Conservation (phyloP, 1,140 invertebrate genomes). For the Anastrepha obliqua region DNA sequence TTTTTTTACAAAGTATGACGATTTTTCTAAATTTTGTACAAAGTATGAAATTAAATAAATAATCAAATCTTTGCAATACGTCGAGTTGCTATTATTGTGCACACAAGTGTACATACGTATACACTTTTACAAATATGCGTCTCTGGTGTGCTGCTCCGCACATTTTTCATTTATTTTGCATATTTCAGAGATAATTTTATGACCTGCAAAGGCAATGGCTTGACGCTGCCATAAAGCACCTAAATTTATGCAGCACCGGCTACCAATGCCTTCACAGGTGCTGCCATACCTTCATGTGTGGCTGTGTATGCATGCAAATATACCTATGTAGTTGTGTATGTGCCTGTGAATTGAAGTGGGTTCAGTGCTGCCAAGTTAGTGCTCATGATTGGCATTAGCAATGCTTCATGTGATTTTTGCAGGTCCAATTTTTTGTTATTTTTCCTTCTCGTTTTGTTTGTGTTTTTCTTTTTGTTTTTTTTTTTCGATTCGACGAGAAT, state of each 20-base stretch:
- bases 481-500: slow-evolving; percentile 11
- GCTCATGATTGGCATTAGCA: slow-evolving; percentile 40
- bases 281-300: neutral
- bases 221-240: neutral
- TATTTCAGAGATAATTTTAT: slow-evolving; percentile 46
- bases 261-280: neutral
- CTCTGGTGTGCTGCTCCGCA: neutral
- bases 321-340: neutral
- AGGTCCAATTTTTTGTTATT: neutral
- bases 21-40: too few relatives aligned
- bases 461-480: neutral
- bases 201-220: slow-evolving; percentile 45
- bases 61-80: too few relatives aligned
- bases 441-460: neutral
- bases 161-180: slow-evolving; percentile 42
- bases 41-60: neutral
- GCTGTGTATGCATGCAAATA: neutral
- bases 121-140: neutral
- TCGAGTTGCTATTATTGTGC: too few relatives aligned
- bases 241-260: neutral
- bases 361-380: neutral
- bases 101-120: too few relatives aligned
- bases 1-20: too few relatives aligned
- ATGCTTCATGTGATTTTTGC: slow-evolving; percentile 41
- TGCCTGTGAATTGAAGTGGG: neutral